Conservation (phyloP, 2,797 vertebrate species). For the Tokudaia tokunoshimensis region DNA sequence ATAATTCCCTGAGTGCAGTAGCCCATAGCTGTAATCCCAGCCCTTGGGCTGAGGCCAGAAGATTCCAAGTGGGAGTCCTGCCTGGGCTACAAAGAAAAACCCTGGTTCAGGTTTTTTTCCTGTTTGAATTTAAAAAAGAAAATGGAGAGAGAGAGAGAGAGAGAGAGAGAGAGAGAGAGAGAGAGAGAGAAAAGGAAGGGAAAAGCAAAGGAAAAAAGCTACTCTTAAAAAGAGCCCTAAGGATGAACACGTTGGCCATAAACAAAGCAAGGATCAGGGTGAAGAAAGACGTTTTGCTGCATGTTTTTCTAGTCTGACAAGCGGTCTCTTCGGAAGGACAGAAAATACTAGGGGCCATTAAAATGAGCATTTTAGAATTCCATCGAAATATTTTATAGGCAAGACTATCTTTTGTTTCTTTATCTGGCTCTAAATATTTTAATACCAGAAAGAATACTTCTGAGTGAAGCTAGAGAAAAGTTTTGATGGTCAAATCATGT, state of each 20-base stretch:
- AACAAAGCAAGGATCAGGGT: background rate
- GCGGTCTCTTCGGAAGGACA: background rate
- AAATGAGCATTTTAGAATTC: background rate
- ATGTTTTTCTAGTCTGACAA: background rate
- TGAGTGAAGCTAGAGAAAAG: background rate
- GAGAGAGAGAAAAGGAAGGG: no score
- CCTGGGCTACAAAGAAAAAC: background rate
- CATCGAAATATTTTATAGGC: background rate
- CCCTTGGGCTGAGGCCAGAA: background rate
- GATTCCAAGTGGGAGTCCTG: background rate
- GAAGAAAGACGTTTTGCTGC: background rate
- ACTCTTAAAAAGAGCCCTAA: background rate
- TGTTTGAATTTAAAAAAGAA: background rate
- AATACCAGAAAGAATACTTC: background rate
- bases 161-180: no score
- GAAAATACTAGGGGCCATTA: background rate
- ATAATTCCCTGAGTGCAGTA: background rate
- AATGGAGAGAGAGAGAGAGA: background rate
- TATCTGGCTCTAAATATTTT: conserved; percentile 12
- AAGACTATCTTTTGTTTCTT: background rate
- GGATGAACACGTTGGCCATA: background rate
- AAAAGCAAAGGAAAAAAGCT: background rate
- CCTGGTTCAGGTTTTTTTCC: background rate
- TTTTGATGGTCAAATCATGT: background rate
- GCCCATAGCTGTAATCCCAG: background rate